Evolutionary conservation across 2,113 vertebrate species (phyloP), one percentile per base, ranked within the genome.

Genomic region (Sebastes fasciatus): DNA sequence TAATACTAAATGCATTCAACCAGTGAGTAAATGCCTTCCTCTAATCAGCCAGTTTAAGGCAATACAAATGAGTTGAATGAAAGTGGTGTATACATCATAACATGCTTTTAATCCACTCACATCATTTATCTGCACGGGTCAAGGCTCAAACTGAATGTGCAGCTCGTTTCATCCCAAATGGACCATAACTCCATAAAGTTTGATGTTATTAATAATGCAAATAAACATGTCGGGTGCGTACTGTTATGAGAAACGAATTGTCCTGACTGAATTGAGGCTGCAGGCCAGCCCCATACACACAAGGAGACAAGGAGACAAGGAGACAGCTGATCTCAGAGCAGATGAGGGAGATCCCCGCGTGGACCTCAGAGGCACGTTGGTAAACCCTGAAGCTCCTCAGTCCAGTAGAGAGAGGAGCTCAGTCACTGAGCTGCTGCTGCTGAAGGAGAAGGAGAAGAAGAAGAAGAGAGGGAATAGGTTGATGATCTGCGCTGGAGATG

Each of bases 291-390:
- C 23, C 43, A n/a, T 51, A 3, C 45, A 11, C 54, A 43, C 66
- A 16, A 13, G 46, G 70, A 12, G 62, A 49, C 76, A 70, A 34
- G 34, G 34, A 34, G 34, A 43, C 66, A 12, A 13, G 46, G 70
- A 12, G 62, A 49, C 76, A 70, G 54, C 82, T 55, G 88, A 84
- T 83, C 87, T 34, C 58, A 62, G 68, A 78, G 61, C 80, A 61
- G 55, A 63, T 46, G 74, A 60, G 60, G 57, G 66, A 66, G 83
- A 51, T 63, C 46, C 66, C 26, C 6, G 11, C 13, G 54, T 40
- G 66, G 65, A 42, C 52, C 52, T 57, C 1, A 23, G 62, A 58
- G 73, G 62, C 57, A 49, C 17, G 52, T 45, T 60, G 62, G 40
- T 42, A 54, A 11, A 61, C 12, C 63, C 74, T 12, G 67, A 4